A percentile compares a stretch with the other conserved stretches of the same genome.
Conservation (phyloP, 2,888 invertebrate genomes). For the Marasmarcha lunaedactyla region DNA sequence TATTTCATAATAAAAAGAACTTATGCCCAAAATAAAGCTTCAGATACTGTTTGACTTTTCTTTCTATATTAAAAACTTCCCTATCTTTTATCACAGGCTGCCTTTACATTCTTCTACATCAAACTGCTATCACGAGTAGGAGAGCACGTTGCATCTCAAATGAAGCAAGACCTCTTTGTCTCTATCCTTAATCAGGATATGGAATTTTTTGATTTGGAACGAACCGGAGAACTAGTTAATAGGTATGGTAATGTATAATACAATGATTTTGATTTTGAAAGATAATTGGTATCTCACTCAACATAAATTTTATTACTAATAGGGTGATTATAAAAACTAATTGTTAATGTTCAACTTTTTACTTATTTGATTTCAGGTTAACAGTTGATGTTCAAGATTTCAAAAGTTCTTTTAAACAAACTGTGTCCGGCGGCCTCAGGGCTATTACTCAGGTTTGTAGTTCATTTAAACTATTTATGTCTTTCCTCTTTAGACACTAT, state of each 20-base stretch:
- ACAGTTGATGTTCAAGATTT: slow-evolving; percentile 97
- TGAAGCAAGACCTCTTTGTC: slow-evolving; percentile 85
- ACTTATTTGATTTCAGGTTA: slow-evolving; percentile 79
- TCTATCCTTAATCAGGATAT: slow-evolving; percentile 89
- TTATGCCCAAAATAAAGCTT: too few species aligned
- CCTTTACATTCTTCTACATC: slow-evolving; percentile 92
- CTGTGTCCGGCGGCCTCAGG: slow-evolving; percentile 91
- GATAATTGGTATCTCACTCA: too few species aligned
- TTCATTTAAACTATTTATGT: not conserved
- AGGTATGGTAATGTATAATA: slow-evolving; percentile 57
- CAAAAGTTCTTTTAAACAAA: slow-evolving; percentile 95
- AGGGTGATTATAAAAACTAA: too few species aligned
- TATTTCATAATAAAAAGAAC: too few species aligned
- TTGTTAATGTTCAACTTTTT: too few species aligned
- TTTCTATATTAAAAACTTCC: not conserved
- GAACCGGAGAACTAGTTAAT: slow-evolving; percentile 93
- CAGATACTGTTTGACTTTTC: too few species aligned
- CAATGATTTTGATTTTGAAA: not conserved
- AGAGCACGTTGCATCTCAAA: slow-evolving; percentile 84
- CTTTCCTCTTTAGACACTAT: too few species aligned
- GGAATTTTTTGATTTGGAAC: slow-evolving; percentile 89
- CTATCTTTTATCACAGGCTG: slow-evolving; percentile 65
- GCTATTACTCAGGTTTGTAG: slow-evolving; percentile 85
- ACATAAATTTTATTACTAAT: too few species aligned
- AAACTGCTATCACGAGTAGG: slow-evolving; percentile 88